Percentiles rank a stretch among this genome's conserved stretches.
Conservation (phyloP, 64 coral and sea anemone species). For the Pocillopora verrucosa region DNA sequence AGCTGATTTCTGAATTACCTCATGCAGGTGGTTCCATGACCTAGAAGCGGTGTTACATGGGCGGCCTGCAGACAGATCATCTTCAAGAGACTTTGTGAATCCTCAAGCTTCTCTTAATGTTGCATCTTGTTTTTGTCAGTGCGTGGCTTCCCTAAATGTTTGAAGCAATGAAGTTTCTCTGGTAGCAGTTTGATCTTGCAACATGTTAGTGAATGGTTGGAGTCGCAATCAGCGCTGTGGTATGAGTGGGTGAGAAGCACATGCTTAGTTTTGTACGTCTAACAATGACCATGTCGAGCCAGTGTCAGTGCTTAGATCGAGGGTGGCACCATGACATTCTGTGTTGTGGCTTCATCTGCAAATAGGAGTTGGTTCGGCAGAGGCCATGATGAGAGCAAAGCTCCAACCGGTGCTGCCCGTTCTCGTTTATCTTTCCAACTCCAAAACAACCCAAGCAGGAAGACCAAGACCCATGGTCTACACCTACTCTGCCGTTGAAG, state of each 20-base stretch:
- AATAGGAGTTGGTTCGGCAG: conserved; percentile 27
- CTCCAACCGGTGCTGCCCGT: conserved; percentile 1
- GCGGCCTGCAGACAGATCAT: neutral
- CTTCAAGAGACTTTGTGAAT: conserved; percentile 12
- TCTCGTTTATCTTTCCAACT: conserved; percentile 35
- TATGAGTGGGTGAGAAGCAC: conserved; percentile 14
- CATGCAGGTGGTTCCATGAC: neutral
- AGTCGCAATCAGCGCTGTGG: conserved; percentile 39
- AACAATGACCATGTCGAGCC: neutral
- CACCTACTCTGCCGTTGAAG: too few species aligned
- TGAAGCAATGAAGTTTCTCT: conserved; percentile 12
- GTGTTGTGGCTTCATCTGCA: conserved; percentile 7
- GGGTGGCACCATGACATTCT: conserved; percentile 19
- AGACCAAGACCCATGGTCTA: too few species aligned
- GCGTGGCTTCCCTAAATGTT: conserved; percentile 2
- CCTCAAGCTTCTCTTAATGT: neutral
- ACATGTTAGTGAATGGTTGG: neutral
- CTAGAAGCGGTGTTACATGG: neutral
- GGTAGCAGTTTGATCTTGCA: conserved; percentile 40
- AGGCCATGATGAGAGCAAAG: conserved; percentile 7
- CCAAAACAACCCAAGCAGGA: neutral
- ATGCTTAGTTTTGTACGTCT: neutral
- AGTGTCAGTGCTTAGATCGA: neutral
- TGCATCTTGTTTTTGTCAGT: conserved; percentile 9
- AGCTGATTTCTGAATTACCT: neutral